Conservation (phyloP, 2,888 invertebrate genomes). For the Adineta ricciae region DNA sequence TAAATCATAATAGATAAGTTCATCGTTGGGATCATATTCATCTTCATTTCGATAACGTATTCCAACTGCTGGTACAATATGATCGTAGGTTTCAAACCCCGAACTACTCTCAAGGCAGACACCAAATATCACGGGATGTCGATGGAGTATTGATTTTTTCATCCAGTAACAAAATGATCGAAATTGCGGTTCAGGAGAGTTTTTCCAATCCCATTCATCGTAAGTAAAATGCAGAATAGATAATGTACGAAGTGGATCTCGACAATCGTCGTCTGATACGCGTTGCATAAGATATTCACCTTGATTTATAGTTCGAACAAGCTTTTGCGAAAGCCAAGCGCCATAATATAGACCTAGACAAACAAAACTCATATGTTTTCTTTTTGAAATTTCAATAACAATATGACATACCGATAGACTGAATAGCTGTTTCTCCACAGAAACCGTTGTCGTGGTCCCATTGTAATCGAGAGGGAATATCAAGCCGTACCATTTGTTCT, state of each 20-base stretch:
- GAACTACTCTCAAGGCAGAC: background rate
- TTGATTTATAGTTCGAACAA: background rate
- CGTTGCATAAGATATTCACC: background rate
- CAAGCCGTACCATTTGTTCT: background rate
- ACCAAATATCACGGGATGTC: background rate
- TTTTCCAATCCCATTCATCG: background rate
- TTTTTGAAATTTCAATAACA: too few species aligned
- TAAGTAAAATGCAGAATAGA: background rate
- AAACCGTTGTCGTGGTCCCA: background rate
- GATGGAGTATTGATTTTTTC: background rate
- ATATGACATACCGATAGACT: too few species aligned
- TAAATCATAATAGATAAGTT: too few species aligned
- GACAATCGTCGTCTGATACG: background rate
- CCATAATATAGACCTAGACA: constrained; percentile 7
- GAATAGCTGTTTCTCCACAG: background rate
- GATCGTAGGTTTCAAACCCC: background rate
- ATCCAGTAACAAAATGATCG: background rate
- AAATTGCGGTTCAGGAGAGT: background rate
- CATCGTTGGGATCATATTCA: background rate
- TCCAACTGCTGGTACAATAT: background rate
- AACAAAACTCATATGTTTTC: too few species aligned
- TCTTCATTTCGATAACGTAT: background rate
- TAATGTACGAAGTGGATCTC: background rate
- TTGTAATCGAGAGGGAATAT: background rate
- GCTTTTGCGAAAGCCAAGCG: background rate